Evolutionary conservation across 2,888 invertebrate genomes (phyloP).

Genomic region (Ditula angustiorana): DNA sequence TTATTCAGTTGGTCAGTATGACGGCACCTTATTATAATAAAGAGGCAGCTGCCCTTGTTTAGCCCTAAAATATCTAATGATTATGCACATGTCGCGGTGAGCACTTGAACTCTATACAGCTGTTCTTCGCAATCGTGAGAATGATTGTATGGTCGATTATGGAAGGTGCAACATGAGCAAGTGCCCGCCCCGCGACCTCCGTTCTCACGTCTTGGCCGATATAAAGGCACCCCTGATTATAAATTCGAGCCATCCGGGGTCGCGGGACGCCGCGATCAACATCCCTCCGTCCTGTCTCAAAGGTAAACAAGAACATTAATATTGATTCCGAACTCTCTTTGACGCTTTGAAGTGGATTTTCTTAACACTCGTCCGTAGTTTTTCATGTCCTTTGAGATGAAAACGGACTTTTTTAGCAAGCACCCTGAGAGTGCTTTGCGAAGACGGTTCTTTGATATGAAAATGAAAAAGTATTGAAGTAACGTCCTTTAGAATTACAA

Average conservation of each 20-base stretch:
- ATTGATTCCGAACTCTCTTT: constrained; percentile 79
- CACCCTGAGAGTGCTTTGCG: constrained; percentile 44
- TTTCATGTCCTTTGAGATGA: constrained; percentile 70
- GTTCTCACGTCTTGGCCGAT: constrained; percentile 72
- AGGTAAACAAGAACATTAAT: constrained; percentile 82
- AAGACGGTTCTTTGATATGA: constrained; percentile 54
- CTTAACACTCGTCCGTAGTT: constrained; percentile 64
- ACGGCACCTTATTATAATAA: constrained; percentile 65
- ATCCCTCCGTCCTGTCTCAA: constrained; percentile 69
- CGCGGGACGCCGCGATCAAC: constrained; percentile 62
- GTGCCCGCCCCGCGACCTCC: constrained; percentile 76
- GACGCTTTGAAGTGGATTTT: constrained; percentile 74
- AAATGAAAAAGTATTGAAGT: constrained; percentile 47
- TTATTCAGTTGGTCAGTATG: constrained; percentile 66
- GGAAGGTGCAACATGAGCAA: constrained; percentile 79
- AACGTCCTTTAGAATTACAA: constrained; percentile 24
- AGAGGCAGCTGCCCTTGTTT: constrained; percentile 72
- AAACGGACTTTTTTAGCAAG: constrained; percentile 56
- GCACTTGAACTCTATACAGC: constrained; percentile 63
- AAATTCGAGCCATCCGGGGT: constrained; percentile 73
- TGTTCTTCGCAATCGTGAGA: constrained; percentile 77
- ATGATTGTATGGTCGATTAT: constrained; percentile 55
- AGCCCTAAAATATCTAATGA: constrained; percentile 80
- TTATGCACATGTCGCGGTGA: constrained; percentile 68
- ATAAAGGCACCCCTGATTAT: constrained; percentile 78